These are phyloP conservation scores for Alcedo quadribrachys DNA, from an alignment of 2,797 vertebrate species.

Conservation along the genomic window DNA sequence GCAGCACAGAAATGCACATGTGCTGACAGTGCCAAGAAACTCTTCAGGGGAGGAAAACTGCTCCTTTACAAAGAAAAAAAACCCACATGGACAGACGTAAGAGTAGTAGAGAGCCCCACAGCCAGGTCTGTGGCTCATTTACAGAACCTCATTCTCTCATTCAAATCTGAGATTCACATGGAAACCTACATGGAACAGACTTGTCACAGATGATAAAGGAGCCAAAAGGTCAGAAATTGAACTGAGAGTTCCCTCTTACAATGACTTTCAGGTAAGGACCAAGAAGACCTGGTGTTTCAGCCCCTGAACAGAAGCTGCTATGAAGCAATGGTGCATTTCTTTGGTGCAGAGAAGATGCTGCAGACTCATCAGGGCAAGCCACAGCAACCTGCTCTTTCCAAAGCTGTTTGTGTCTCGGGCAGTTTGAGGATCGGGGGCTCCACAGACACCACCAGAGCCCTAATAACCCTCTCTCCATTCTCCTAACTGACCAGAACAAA, in stretches of 20 bases:
- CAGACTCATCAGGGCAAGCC: background rate
- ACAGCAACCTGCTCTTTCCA: background rate
- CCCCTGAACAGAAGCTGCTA: background rate
- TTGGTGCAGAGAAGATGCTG: background rate
- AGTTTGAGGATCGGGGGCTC: accelerated
- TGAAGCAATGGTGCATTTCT: background rate
- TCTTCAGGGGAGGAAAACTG: background rate
- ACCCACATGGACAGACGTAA: background rate
- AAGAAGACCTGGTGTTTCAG: background rate
- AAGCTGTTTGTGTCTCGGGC: background rate
- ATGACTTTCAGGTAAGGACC: background rate
- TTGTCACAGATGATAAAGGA: background rate
- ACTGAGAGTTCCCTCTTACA: background rate
- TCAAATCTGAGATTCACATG: background rate
- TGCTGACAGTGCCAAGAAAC: background rate
- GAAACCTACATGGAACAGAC: background rate
- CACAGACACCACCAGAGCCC: background rate
- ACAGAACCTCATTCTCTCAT: background rate
- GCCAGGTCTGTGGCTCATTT: background rate
- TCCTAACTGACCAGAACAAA: background rate
- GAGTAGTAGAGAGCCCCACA: background rate
- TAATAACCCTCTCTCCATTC: background rate
- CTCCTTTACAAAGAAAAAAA: background rate
- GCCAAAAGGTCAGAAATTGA: background rate
- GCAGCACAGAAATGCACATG: background rate